Evolutionary conservation across 2,888 invertebrate species (phyloP).

Genomic region (Epistrophe eligans): DNA sequence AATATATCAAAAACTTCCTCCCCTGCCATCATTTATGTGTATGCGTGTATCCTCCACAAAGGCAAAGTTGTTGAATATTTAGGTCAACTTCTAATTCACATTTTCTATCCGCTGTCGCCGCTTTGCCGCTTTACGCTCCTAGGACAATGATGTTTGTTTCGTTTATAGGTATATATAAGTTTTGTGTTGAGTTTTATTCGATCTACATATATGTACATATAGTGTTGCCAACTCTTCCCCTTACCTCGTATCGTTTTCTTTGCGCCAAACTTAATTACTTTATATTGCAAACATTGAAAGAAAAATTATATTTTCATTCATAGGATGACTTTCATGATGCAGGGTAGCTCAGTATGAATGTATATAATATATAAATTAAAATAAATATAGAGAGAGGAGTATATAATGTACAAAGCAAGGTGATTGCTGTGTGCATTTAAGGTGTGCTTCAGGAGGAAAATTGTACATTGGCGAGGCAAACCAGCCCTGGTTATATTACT

Average conservation of each 20-base stretch:
- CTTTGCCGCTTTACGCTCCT: conserved; percentile 16
- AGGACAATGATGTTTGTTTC: conserved; percentile 40
- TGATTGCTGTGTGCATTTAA: conserved; percentile 43
- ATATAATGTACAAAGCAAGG: conserved; percentile 19
- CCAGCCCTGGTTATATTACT: conserved; percentile 40
- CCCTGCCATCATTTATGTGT: neutral
- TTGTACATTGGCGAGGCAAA: neutral
- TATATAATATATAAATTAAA: neutral
- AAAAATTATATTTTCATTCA: conserved; percentile 36
- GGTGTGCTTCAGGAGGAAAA: conserved; percentile 35
- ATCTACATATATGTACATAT: neutral
- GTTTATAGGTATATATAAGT: neutral
- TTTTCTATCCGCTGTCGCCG: conserved; percentile 21
- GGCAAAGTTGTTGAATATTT: conserved; percentile 69
- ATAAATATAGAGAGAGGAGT: neutral
- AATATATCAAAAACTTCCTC: conserved; percentile 33
- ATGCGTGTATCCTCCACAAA: conserved; percentile 18
- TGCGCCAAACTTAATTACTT: conserved; percentile 54
- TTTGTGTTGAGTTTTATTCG: neutral
- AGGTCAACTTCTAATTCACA: conserved; percentile 70
- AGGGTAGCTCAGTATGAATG: neutral
- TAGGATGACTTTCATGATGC: conserved; percentile 1
- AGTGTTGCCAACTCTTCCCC: conserved; percentile 4
- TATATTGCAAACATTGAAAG: conserved; percentile 36
- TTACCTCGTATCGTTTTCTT: conserved; percentile 3